These are phyloP conservation scores for Unio delphinus DNA, from an alignment of 2,888 invertebrate genomes.

Conservation along the genomic window DNA sequence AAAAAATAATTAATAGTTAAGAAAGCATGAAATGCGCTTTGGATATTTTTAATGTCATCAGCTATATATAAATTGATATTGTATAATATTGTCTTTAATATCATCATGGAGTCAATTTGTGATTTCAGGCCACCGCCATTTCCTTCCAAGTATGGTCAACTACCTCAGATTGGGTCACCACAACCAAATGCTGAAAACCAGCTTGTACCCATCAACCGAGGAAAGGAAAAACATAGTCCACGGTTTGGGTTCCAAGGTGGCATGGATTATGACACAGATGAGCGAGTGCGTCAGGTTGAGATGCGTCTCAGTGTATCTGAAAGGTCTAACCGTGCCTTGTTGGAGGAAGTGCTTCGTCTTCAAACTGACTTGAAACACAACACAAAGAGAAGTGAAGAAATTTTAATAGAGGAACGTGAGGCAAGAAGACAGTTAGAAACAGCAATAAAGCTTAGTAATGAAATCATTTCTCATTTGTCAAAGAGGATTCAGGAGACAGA, in stretches of 20 bases:
- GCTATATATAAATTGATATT: not conserved
- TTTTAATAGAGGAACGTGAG: slow-evolving; percentile 63
- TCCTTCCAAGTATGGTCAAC: slow-evolving; percentile 50
- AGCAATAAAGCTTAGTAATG: slow-evolving; percentile 63
- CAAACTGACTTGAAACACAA: slow-evolving; percentile 65
- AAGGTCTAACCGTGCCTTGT: slow-evolving; percentile 69
- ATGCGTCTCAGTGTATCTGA: slow-evolving; percentile 67
- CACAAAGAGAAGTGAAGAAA: slow-evolving; percentile 62
- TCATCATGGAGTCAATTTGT: slow-evolving; percentile 3
- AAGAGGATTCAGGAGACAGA: slow-evolving; percentile 64
- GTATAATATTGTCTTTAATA: not conserved
- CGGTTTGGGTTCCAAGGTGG: slow-evolving; percentile 9
- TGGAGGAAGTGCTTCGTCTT: slow-evolving; percentile 69
- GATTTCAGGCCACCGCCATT: slow-evolving; percentile 40
- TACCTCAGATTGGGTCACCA: slow-evolving; percentile 50
- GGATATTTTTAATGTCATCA: too few relatives aligned
- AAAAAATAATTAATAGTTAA: too few relatives aligned
- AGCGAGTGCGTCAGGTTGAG: slow-evolving; percentile 63
- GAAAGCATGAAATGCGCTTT: too few relatives aligned
- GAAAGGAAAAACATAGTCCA: slow-evolving; percentile 26
- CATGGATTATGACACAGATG: slow-evolving; percentile 49
- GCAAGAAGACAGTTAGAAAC: slow-evolving; percentile 65
- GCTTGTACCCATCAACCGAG: slow-evolving; percentile 37
- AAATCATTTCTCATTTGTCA: slow-evolving; percentile 64
- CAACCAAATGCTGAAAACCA: slow-evolving; percentile 37